A percentile compares a stretch with the other conserved stretches of the same genome.
Evolutionary conservation across 2,797 vertebrate genomes (phyloP).

Genomic region (Cynopterus sphinx): DNA sequence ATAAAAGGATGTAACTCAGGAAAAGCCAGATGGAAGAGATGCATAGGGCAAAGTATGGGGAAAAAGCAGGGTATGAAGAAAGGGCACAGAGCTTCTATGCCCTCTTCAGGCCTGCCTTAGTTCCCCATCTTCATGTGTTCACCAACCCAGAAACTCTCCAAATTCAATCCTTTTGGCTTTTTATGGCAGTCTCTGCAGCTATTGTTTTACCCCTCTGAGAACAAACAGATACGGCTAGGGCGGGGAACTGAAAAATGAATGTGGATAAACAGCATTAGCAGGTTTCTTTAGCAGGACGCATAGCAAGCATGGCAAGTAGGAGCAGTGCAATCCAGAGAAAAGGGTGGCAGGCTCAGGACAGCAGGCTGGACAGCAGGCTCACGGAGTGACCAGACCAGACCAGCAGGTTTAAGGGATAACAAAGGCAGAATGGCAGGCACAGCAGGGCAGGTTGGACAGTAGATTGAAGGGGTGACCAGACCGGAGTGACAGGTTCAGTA

Average conservation of each 20-base stretch:
- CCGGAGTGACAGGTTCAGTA: neutral
- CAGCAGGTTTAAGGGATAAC: neutral
- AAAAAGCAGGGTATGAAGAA: neutral
- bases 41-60: neutral
- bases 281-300: neutral
- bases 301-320: neutral
- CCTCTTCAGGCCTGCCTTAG: neutral
- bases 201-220: neutral
- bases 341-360: neutral
- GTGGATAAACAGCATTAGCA: neutral
- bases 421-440: neutral
- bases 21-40: neutral
- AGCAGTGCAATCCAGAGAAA: neutral
- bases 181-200: neutral
- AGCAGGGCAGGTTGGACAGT: neutral
- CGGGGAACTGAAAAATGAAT: neutral
- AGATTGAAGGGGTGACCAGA: neutral
- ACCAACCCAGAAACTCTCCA: neutral
- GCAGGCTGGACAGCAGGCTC: neutral
- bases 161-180: neutral
- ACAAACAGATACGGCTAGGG: conserved; percentile 32
- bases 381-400: neutral
- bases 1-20: neutral
- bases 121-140: neutral
- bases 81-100: neutral